phyloP scores from a whole-genome alignment of 2,797 vertebrate genomes.

The Paratrypauchen microcephalus region DNA sequence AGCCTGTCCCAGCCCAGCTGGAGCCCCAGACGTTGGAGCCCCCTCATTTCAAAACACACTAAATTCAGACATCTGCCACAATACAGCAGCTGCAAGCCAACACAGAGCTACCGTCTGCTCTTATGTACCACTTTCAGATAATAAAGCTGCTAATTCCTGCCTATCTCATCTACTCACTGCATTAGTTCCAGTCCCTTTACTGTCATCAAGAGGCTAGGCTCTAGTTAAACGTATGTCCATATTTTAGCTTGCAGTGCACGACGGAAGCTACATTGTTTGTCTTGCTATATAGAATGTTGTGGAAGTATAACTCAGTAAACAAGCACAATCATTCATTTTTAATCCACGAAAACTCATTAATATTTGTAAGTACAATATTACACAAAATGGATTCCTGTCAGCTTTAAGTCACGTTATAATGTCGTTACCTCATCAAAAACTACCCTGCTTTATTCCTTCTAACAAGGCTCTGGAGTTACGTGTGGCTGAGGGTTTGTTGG shows the following conservation, averaged over 20 bases:
- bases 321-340: no score
- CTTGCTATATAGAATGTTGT: no score
- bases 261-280: no score
- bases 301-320: no score
- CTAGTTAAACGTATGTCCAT: constrained; percentile 25
- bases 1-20: constrained; percentile 1
- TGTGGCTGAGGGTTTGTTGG: no score
- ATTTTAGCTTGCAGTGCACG: background rate
- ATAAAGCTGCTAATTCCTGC: background rate
- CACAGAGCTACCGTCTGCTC: background rate
- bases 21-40: background rate
- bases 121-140: background rate
- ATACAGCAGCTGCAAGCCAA: background rate
- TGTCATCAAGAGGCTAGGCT: background rate
- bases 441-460: no score
- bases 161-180: background rate
- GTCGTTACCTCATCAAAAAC: no score
- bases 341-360: no score
- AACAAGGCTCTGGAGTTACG: no score
- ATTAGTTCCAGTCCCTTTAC: background rate
- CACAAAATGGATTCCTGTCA: no score
- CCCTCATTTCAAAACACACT: constrained; percentile 2
- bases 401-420: no score
- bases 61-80: constrained; percentile 2
- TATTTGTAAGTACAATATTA: no score